These are phyloP conservation scores for Mesodorylaimus sp. DNA, from an alignment of 2,888 invertebrate species.

Conservation along the genomic window DNA sequence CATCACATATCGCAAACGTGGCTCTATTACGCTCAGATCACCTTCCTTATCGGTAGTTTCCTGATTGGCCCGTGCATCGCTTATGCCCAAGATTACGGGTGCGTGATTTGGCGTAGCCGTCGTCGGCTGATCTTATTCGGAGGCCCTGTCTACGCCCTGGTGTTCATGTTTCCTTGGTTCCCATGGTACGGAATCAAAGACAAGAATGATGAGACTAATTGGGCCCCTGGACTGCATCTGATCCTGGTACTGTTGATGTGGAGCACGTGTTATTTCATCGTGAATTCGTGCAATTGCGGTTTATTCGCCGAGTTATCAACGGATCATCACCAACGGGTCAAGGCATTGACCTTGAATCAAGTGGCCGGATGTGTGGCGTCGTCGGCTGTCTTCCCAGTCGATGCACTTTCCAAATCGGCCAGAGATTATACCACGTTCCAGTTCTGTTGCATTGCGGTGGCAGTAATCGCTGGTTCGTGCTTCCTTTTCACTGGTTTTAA, in stretches of 20 bases:
- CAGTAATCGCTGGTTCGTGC: background rate
- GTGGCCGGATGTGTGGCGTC: background rate
- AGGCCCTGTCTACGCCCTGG: background rate
- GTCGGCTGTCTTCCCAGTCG: conserved; percentile 2
- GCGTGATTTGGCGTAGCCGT: background rate
- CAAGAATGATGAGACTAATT: background rate
- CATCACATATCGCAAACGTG: conserved; percentile 1
- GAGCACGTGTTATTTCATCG: background rate
- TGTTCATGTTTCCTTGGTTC: conserved; percentile 4
- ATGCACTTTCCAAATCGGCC: conserved; percentile 2
- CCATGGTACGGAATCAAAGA: background rate
- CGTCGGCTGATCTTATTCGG: background rate
- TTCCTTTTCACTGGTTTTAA: background rate
- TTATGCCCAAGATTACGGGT: conserved; percentile 5
- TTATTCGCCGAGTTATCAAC: conserved; percentile 2
- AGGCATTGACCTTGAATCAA: background rate
- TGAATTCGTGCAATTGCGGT: background rate
- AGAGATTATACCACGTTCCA: conserved; percentile 1
- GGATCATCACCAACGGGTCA: background rate
- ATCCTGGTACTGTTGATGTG: background rate
- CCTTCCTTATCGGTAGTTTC: background rate
- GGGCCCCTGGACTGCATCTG: conserved; percentile 1
- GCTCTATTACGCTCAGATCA: conserved; percentile 1
- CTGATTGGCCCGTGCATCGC: background rate
- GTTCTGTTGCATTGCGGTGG: background rate